Percentiles rank a stretch among this genome's conserved stretches.
Conservation (phyloP, 2,113 vertebrate genomes). For the Cyanocitta stelleri region DNA sequence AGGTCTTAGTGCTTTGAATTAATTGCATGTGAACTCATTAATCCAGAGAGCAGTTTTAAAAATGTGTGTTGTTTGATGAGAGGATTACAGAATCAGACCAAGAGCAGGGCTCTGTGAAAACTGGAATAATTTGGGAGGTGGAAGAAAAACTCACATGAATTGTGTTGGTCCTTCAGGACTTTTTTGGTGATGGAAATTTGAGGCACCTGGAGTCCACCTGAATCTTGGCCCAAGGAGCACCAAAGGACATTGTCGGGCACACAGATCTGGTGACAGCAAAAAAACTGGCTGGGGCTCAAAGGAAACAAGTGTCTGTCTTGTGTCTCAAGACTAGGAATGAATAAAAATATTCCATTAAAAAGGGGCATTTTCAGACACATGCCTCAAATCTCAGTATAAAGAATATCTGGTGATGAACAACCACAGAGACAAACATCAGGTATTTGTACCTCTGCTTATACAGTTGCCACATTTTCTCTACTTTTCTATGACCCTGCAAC, state of each 20-base stretch:
- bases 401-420: background rate
- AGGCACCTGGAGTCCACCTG: background rate
- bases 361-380: background rate
- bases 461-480: background rate
- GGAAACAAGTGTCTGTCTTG: background rate
- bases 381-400: background rate
- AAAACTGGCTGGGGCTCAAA: background rate
- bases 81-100: background rate
- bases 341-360: background rate
- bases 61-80: background rate
- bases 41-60: background rate
- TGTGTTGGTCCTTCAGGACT: background rate
- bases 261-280: background rate
- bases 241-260: background rate
- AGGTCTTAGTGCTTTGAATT: background rate
- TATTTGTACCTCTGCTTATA: background rate
- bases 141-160: background rate
- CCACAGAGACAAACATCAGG: background rate
- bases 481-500: background rate
- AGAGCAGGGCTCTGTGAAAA: background rate
- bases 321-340: background rate
- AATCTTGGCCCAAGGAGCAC: background rate
- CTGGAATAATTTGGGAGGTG: background rate
- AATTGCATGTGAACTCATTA: background rate
- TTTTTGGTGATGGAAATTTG: background rate